These are phyloP conservation scores for Dynastes grantii DNA, from an alignment of 2,888 invertebrate species.

Conservation along the genomic window DNA sequence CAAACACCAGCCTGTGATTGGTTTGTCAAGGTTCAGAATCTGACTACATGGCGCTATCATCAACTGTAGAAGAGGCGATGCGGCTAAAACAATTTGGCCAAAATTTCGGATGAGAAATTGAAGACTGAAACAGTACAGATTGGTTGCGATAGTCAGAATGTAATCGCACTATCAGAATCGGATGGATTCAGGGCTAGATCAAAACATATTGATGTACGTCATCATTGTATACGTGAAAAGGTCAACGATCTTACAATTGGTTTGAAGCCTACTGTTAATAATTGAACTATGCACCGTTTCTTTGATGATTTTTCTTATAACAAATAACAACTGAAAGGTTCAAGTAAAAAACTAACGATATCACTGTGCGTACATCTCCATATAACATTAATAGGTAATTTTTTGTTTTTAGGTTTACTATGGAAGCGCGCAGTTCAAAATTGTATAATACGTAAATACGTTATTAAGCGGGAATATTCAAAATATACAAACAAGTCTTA, in stretches of 20 bases:
- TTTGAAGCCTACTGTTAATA: not conserved
- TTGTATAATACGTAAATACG: no score
- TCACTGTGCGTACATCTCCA: no score
- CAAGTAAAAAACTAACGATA: no score
- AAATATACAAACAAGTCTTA: no score
- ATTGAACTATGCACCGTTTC: no score
- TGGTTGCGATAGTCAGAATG: not conserved
- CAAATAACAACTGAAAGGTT: no score
- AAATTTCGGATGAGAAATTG: not conserved
- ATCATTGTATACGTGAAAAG: not conserved
- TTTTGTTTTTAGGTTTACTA: no score
- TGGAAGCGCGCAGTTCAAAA: no score
- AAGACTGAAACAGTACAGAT: not conserved
- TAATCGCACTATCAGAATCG: not conserved
- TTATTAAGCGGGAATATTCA: no score
- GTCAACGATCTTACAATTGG: not conserved
- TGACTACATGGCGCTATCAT: slow-evolving; percentile 2
- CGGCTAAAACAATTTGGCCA: not conserved
- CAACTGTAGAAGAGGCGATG: not conserved
- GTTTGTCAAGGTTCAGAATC: slow-evolving; percentile 48
- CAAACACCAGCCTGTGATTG: slow-evolving; percentile 42
- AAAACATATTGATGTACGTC: slow-evolving; percentile 4
- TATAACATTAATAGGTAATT: no score
- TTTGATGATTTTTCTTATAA: no score
- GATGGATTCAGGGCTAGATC: not conserved